Evolutionary conservation across 2,113 vertebrate genomes (phyloP), one percentile per base, ranked within the genome.

Genomic region (Hydrolagus affinis): DNA sequence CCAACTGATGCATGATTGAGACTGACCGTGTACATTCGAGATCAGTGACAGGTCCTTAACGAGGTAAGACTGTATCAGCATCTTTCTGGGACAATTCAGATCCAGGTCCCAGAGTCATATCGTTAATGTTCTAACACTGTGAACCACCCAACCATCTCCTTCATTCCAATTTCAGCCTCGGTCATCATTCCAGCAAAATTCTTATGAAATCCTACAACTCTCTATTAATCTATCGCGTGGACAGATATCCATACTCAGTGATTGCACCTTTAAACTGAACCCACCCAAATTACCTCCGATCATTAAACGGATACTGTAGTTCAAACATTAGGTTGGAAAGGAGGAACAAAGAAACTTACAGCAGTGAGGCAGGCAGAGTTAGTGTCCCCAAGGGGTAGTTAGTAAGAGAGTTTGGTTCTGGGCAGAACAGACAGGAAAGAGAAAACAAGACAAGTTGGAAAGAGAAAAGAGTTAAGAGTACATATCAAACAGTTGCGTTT

Each of bases 381-480:
- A 99, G 93, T 96, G 95, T 96, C 96, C 96, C 98, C 98, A 98
- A 89, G 97, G 98, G 94, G 98, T 92, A 93, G 96, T 98, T 96
- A 98, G 95, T 98, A 98, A 97, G 95, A 99, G 95, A 96, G 95
- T 96, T 95, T 97, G 97, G 94, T 96, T 98, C 97, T 98, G 94
- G 95, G 96, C 94, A 92, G 93, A 92, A 95, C 94, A 95, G 93
- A 95, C 90, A 95, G 93, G 91, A 91, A 92, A 90, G 91, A 85
- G 91, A 91, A 95, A 92, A 94, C 89, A 91, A 94, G 93, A 91
- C 89, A 93, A 91, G 91, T 94, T 94, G 93, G 89, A 93, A 93
- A 92, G 86, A 73, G 85, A 15, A 85, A 68, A 73, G 86, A 87
- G 86, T 74, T 78, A 85, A 74, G 76, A 83, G 66, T 62, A 66